Evolutionary conservation across 1,140 invertebrate species (phyloP).

Genomic region (Listronotus bonariensis): DNA sequence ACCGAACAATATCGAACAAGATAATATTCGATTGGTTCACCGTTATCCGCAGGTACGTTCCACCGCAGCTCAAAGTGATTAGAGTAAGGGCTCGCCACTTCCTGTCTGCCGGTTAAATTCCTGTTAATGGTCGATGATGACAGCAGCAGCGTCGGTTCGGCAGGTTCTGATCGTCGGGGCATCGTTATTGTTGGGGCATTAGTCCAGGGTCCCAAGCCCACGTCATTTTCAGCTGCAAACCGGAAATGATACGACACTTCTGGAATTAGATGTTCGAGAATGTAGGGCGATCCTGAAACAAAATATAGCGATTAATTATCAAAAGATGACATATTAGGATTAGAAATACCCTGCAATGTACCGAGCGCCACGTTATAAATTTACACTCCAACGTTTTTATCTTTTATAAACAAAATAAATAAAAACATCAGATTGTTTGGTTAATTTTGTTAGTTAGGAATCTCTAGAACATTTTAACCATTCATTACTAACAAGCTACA

Average conservation of each 20-base stretch:
- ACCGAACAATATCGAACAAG: slow-evolving; percentile 80
- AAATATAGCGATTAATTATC: background rate
- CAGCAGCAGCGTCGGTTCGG: slow-evolving; percentile 62
- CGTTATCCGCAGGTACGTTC: slow-evolving; percentile 84
- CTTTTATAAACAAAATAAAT: no score
- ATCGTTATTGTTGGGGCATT: slow-evolving; percentile 53
- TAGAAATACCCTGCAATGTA: no score
- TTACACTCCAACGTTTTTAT: no score
- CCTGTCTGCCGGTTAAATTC: slow-evolving; percentile 38
- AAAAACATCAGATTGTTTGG: no score
- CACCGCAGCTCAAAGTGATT: slow-evolving; percentile 81
- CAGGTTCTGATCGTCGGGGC: slow-evolving; percentile 62
- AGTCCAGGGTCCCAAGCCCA: slow-evolving; percentile 77
- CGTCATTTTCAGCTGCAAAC: slow-evolving; percentile 83
- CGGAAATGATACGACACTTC: slow-evolving; percentile 81
- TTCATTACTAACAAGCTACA: no score
- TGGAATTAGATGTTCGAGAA: slow-evolving; percentile 79
- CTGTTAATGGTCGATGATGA: slow-evolving; percentile 31
- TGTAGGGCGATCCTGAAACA: slow-evolving; percentile 67
- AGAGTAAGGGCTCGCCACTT: slow-evolving; percentile 64
- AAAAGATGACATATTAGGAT: no score
- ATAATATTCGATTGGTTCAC: slow-evolving; percentile 84
- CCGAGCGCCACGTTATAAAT: no score
- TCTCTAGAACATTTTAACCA: no score
- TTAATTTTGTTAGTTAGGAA: no score